Evolutionary conservation across 1,140 invertebrate species (phyloP).

Genomic region (Cyclargus thomasi): DNA sequence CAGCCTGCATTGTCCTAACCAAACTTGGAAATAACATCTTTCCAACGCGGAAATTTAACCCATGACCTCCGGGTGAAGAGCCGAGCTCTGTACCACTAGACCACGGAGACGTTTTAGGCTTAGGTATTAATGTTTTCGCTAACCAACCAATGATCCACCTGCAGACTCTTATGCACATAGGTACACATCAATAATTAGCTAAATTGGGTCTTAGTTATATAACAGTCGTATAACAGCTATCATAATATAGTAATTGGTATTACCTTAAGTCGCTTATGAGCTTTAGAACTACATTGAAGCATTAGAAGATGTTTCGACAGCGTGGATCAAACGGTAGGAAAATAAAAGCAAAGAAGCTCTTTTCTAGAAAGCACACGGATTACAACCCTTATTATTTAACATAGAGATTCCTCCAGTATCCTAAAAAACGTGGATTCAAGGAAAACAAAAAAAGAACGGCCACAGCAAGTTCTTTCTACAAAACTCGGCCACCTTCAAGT

Average conservation of each 20-base stretch:
- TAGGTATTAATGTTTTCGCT: not conserved
- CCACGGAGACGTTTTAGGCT: too few species aligned
- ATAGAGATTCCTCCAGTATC: too few species aligned
- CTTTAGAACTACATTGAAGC: not conserved
- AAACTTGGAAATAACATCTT: too few species aligned
- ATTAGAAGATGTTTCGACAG: too few species aligned
- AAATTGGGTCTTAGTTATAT: not conserved
- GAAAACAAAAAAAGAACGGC: not conserved
- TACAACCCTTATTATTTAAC: too few species aligned
- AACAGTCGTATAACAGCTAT: not conserved
- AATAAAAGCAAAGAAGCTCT: not conserved
- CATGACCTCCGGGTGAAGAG: too few species aligned
- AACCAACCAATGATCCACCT: not conserved
- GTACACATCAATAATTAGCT: not conserved
- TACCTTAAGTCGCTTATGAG: not conserved
- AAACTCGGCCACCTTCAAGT: slow-evolving; percentile 18
- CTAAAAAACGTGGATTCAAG: too few species aligned
- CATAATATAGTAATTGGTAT: not conserved
- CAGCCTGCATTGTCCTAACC: too few species aligned
- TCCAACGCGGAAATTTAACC: too few species aligned
- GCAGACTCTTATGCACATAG: not conserved
- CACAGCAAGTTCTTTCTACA: not conserved
- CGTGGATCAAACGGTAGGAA: not conserved
- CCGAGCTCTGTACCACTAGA: too few species aligned
- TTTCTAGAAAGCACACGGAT: too few species aligned